Base-by-base conservation (phyloP, 2,113 vertebrate species). In the Pao palembangensis region DNA sequence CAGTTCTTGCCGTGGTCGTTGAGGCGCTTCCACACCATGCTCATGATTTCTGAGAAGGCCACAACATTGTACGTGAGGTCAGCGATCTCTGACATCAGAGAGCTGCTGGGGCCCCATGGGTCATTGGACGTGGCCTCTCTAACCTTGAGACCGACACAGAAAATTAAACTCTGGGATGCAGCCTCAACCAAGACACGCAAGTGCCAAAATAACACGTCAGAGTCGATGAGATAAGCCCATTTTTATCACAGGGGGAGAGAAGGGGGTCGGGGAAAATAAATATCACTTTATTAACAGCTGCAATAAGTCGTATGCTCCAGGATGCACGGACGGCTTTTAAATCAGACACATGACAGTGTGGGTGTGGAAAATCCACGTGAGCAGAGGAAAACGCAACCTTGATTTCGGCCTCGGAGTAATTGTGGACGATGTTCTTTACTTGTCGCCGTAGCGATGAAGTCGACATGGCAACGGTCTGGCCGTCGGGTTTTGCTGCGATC, bases 1-100 rank as follows among this genome's bases (percentile, higher is more conserved):
- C 94, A 95, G 89, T 95, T 95, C 87, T 95, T 95, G 78, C 94
- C 94, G 0, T 95, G 94, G 85, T 95, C 94, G 0, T 95, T 95
- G 71, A 95, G 93, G 48, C 94, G 90, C 60, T 94, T 94, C 94
- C 94, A 95, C 64, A 95, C 92, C 94, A 95, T 95, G 80, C 93
- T 95, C 94, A 96, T 96, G 73, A 96, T 95, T 88, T 96, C 94
- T 0, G 93, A 94, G 88, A 95, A 96, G 81, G 94, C 94, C 57
- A 94, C 93, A 8, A 95, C 94, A 21, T 95, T 95, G 88, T 95
- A 95, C 48, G 94, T 95, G 42, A 95, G 91, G 83, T 95, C 94
- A 1, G 94, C 93, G 0, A 95, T 95, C 83, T 95, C 94, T 0
- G 93, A 94, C 94, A 95, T 95, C 70, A 95, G 91, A 48, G 94